Conservation (phyloP, 2,888 invertebrate species). For the Bombylius major region DNA sequence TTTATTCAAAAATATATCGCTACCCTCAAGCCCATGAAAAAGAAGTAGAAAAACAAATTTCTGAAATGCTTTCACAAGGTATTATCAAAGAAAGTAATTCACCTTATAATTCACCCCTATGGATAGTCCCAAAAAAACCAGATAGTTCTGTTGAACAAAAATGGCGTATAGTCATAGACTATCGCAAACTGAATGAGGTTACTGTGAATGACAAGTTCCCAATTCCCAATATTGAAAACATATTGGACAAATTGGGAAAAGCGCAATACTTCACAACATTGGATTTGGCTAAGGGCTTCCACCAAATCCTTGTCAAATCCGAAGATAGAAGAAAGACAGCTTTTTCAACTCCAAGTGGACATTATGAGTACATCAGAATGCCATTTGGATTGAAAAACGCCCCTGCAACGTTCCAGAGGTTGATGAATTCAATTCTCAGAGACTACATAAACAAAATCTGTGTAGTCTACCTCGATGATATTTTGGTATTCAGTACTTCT, state of each 20-base stretch:
- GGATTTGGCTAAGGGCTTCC: constrained; percentile 13
- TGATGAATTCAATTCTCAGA: constrained; percentile 9
- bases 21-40: constrained; percentile 5
- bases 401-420: constrained; percentile 9
- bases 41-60: not conserved
- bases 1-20: constrained; percentile 11
- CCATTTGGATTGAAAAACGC: constrained; percentile 10
- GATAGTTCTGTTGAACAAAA: constrained; percentile 7
- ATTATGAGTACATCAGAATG: constrained; percentile 7
- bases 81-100: constrained; percentile 7
- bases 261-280: constrained; percentile 12
- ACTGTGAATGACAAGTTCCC: constrained; percentile 1
- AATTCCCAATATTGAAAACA: constrained; percentile 4
- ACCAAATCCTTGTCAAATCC: constrained; percentile 10
- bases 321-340: constrained; percentile 12
- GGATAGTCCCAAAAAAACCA: constrained; percentile 1
- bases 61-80: constrained; percentile 1
- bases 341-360: constrained; percentile 1
- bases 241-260: constrained; percentile 12
- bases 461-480: too few species aligned
- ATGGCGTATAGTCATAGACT: constrained; percentile 10
- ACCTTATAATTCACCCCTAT: constrained; percentile 7
- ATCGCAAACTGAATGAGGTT: constrained; percentile 6
- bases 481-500: too few species aligned
- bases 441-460: not conserved